Percentiles rank a stretch among this genome's conserved stretches.
These are phyloP conservation scores for Neoitamus cyanurus DNA, from an alignment of 2,888 invertebrate species.

Conservation along the genomic window DNA sequence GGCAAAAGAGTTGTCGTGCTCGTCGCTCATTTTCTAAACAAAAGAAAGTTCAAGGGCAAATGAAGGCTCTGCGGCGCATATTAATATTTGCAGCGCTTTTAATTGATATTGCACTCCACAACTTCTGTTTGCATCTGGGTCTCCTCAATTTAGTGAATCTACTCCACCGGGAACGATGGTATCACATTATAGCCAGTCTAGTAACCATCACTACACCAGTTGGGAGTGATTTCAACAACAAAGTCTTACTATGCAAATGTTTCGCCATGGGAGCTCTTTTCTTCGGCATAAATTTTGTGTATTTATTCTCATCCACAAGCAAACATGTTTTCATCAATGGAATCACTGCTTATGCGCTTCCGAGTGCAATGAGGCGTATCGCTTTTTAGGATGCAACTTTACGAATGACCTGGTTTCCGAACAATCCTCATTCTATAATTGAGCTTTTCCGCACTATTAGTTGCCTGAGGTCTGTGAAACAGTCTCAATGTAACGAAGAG, in stretches of 20 bases:
- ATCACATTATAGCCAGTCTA: not conserved
- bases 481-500: not conserved
- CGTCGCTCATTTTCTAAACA: not conserved
- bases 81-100: not conserved
- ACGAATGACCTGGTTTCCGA: not conserved
- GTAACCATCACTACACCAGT: not conserved
- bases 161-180: not conserved
- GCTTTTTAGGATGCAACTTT: not conserved
- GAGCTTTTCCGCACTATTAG: conserved; percentile 16
- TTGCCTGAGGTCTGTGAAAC: not conserved
- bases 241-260: not conserved
- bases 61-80: not conserved
- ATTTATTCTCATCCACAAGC: not conserved
- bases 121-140: not conserved
- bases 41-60: not conserved
- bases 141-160: not conserved
- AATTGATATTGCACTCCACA: not conserved
- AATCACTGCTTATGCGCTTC: not conserved
- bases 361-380: not conserved
- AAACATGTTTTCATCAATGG: not conserved
- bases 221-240: not conserved
- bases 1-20: not conserved
- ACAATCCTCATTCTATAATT: not conserved
- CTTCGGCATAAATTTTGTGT: not conserved
- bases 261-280: not conserved